A percentile compares a stretch with the other conserved stretches of the same genome.
Evolutionary conservation across 1,140 invertebrate species (phyloP).

Genomic region (Saccostrea cuccullata): DNA sequence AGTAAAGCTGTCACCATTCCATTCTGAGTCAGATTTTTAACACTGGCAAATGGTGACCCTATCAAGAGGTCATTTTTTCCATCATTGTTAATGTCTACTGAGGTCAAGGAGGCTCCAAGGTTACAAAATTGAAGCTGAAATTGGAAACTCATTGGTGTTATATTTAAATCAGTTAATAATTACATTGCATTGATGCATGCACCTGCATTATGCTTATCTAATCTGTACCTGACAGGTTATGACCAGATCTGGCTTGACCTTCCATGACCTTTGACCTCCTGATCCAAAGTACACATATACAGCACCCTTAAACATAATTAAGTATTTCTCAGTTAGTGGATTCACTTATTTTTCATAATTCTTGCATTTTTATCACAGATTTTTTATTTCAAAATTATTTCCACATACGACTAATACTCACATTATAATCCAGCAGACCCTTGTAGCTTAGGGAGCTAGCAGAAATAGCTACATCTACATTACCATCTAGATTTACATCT

Average conservation of each 20-base stretch:
- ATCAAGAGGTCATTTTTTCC: constrained; percentile 64
- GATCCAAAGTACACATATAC: constrained; percentile 36
- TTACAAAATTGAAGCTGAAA: constrained; percentile 60
- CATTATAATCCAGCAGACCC: constrained; percentile 36
- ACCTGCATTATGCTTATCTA: too few relatives aligned
- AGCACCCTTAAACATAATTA: neutral
- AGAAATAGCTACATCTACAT: constrained; percentile 65
- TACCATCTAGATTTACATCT: constrained; percentile 69
- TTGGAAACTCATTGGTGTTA: too few relatives aligned
- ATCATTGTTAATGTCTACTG: constrained; percentile 63
- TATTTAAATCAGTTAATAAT: too few relatives aligned
- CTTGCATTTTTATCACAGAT: neutral
- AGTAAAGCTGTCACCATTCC: constrained; percentile 20
- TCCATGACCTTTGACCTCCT: constrained; percentile 4
- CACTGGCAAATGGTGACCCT: constrained; percentile 57
- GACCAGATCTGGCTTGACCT: neutral
- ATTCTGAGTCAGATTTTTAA: constrained; percentile 18
- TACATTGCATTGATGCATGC: too few relatives aligned
- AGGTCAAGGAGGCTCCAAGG: constrained; percentile 59
- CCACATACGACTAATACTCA: neutral
- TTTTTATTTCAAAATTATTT: neutral
- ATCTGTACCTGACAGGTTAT: constrained; percentile 22
- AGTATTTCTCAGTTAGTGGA: too few relatives aligned
- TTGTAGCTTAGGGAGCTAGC: constrained; percentile 59
- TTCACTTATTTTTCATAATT: too few relatives aligned